A percentile compares a stretch with the other conserved stretches of the same genome.
Conservation (phyloP, 2,113 vertebrate species). For the Anarrhichthys ocellatus region DNA sequence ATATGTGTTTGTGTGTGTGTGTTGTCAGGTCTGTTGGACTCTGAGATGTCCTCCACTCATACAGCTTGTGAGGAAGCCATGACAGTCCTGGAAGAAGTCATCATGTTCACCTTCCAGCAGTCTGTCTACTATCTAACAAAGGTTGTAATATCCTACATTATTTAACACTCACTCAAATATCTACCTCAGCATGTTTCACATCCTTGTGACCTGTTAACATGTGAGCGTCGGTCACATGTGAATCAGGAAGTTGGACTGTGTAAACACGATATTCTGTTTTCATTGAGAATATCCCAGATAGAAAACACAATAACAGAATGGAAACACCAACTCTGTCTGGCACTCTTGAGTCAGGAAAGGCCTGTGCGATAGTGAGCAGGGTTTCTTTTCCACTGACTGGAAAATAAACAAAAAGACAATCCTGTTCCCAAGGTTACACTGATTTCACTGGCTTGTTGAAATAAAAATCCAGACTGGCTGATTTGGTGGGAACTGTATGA, state of each 20-base stretch:
- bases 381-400: constrained; percentile 49
- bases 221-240: constrained; percentile 36
- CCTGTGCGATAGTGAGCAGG: constrained; percentile 52
- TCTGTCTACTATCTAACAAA: constrained; percentile 87
- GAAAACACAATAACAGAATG: constrained; percentile 63
- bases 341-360: constrained; percentile 50
- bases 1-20: neutral
- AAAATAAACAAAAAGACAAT: constrained; percentile 60
- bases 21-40: constrained; percentile 66
- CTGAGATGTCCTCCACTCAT: constrained; percentile 77
- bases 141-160: constrained; percentile 54
- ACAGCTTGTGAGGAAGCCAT: constrained; percentile 85
- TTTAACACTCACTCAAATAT: neutral
- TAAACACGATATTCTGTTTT: constrained; percentile 69
- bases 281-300: constrained; percentile 59
- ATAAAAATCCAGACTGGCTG: neutral
- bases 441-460: constrained; percentile 16
- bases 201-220: neutral
- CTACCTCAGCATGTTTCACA: neutral
- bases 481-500: constrained; percentile 16
- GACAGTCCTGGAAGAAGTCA: constrained; percentile 86
- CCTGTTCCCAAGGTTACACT: constrained; percentile 35
- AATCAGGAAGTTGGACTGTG: constrained; percentile 66
- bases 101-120: constrained; percentile 89
- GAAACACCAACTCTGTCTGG: constrained; percentile 49